A percentile compares a stretch with the other conserved stretches of the same genome.
phyloP scores from a whole-genome alignment of 2,888 invertebrate species.

The Tetheella fluctuosa region DNA sequence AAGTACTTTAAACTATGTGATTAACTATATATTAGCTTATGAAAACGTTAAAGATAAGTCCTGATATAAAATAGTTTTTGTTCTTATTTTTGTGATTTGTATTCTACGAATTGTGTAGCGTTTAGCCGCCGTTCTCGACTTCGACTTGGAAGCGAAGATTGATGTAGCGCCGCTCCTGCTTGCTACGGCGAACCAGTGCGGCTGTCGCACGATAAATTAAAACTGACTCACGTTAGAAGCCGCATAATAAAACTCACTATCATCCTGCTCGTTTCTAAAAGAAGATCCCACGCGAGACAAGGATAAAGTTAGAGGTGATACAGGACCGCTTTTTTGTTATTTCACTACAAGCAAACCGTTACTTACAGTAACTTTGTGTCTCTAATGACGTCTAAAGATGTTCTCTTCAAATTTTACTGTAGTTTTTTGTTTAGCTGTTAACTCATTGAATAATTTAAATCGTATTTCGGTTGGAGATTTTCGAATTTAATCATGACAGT shows the following conservation, averaged over 20 bases:
- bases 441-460: slow-evolving; percentile 34
- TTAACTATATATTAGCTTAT: slow-evolving; percentile 11
- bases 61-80: slow-evolving; percentile 11
- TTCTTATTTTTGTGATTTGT: slow-evolving; percentile 45
- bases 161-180: slow-evolving; percentile 69
- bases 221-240: slow-evolving; percentile 74
- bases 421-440: slow-evolving; percentile 38
- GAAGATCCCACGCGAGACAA: slow-evolving; percentile 58
- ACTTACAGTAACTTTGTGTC: slow-evolving; percentile 72
- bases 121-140: slow-evolving; percentile 55
- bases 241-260: slow-evolving; percentile 65
- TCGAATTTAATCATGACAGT: neutral
- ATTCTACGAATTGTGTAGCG: slow-evolving; percentile 48
- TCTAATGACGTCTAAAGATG: slow-evolving; percentile 65
- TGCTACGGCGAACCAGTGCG: slow-evolving; percentile 64
- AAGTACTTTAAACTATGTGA: neutral
- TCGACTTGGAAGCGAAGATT: slow-evolving; percentile 56
- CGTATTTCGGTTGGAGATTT: neutral
- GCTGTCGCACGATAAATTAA: slow-evolving; percentile 82
- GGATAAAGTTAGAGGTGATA: slow-evolving; percentile 61
- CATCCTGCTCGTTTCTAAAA: slow-evolving; percentile 65
- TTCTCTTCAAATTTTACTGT: slow-evolving; percentile 41
- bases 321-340: slow-evolving; percentile 78
- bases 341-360: slow-evolving; percentile 73
- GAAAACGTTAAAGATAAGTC: slow-evolving; percentile 9